Conservation (phyloP, 2,113 vertebrate genomes). For the Pygoscelis antarcticus region DNA sequence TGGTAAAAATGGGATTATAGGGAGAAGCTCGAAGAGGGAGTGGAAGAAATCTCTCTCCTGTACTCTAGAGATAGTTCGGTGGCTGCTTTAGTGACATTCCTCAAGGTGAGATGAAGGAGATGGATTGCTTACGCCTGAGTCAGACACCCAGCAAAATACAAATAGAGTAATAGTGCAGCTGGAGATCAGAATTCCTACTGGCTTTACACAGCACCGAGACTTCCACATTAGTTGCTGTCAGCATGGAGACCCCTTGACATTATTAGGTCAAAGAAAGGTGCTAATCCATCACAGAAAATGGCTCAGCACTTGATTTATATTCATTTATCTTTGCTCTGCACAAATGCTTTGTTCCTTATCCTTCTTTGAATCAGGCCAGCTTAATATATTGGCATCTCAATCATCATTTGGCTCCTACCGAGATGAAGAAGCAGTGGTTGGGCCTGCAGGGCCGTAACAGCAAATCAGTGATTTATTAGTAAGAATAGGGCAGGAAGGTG, state of each 20-base stretch:
- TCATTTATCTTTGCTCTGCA: conserved; percentile 24
- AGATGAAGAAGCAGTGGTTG: conserved; percentile 38
- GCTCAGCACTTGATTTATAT: conserved; percentile 28
- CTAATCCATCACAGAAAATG: conserved; percentile 52
- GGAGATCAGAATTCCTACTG: background rate
- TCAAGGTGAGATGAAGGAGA: background rate
- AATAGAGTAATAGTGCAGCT: background rate
- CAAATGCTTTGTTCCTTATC: conserved; percentile 59
- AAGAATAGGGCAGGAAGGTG: conserved; percentile 19
- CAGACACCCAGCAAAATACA: background rate
- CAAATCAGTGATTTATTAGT: conserved; percentile 55
- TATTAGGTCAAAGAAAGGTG: conserved; percentile 62
- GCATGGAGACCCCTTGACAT: conserved; percentile 19
- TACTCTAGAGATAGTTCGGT: background rate
- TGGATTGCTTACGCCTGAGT: background rate
- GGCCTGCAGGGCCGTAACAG: conserved; percentile 38
- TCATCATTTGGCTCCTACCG: conserved; percentile 67
- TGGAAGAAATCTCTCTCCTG: background rate
- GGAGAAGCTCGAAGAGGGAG: background rate
- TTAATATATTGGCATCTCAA: conserved; percentile 68
- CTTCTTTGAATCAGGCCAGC: conserved; percentile 29
- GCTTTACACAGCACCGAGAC: background rate
- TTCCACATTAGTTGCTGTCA: conserved; percentile 41
- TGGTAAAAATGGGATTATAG: background rate
- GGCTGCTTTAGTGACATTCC: background rate